Conservation (phyloP, 2,113 vertebrate species). For the Fulica atra region DNA sequence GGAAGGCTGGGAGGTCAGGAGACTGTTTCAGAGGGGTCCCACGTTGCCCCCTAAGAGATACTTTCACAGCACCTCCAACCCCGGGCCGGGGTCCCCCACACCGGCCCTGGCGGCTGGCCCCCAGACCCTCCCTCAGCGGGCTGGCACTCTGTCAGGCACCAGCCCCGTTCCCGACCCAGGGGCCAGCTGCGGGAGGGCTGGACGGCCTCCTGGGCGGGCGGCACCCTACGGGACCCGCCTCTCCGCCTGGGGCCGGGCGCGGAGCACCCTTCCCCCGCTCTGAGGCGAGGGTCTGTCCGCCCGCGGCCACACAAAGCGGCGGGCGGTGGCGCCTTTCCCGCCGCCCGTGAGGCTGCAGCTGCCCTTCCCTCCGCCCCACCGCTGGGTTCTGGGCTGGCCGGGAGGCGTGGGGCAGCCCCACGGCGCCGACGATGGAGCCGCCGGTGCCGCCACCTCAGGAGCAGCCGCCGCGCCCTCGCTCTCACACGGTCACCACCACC, state of each 20-base stretch:
- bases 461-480: conserved; percentile 68
- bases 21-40: too few relatives aligned
- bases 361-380: neutral
- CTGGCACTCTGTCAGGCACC: neutral
- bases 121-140: neutral
- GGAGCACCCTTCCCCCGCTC: neutral
- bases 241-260: neutral
- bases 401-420: neutral
- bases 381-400: neutral
- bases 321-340: neutral
- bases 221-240: neutral
- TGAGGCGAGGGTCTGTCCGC: neutral
- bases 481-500: conserved; percentile 79
- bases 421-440: conserved; percentile 57
- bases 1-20: fast-evolving
- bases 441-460: conserved; percentile 36
- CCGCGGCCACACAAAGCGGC: neutral
- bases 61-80: neutral
- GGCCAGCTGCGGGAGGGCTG: neutral
- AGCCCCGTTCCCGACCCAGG: neutral
- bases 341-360: neutral
- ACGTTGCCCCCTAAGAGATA: too few relatives aligned
- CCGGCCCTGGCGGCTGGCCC: fast-evolving
- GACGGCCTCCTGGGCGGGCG: neutral
- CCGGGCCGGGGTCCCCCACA: neutral